Base-by-base conservation (phyloP, 92 coral and sea anemone species). In the Chrysogorgia sp. region DNA sequence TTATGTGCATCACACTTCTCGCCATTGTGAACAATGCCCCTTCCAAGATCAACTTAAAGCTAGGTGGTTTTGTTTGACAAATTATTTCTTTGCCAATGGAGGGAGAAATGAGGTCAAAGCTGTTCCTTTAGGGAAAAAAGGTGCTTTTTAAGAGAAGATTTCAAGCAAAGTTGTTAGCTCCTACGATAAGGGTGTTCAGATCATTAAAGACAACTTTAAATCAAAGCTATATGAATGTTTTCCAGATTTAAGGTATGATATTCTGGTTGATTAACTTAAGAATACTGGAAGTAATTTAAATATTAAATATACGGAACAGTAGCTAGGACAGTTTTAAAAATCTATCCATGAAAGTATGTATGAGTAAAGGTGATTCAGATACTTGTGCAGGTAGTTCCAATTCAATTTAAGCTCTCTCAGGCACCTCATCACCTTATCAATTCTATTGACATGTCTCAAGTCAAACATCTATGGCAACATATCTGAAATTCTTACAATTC, bases 1-100 rank as follows among this genome's bases (percentile, higher is more conserved):
- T 70, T 34, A 70, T 45, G 61, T 70, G 28, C 76, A 70, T 34
- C 76, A 70, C 61, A 70, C 76, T n/a, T 20, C 61, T 37, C 76
- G 35, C 26, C 76, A 70, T 29, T 70, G 59, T 12, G 76, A 22
- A 29, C 60, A 50, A 49, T 43, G 76, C 29, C 60, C 76, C 60
- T 70, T 70, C 25, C 76, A 58, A 19, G 76, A 70, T 32, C 60
- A 70, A 70, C 24, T 70, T 3, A 70, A 70, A 22, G 40, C 76
- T 45, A 60, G 33, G 47, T 70, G 76, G 60, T 23, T 70, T 70
- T 70, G 76, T 45, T 29, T 70, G 43, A 22, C 40, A n/a, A 70
- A 26, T 20, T 12, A 49, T 4, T 70, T 70, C 76, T 70, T 40
- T 26, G 31, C 34, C 10, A 57, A 19, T 22, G n/a, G 29, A 70